Evolutionary conservation across 2,113 vertebrate genomes (phyloP).

Genomic region (Phainopepla nitens): DNA sequence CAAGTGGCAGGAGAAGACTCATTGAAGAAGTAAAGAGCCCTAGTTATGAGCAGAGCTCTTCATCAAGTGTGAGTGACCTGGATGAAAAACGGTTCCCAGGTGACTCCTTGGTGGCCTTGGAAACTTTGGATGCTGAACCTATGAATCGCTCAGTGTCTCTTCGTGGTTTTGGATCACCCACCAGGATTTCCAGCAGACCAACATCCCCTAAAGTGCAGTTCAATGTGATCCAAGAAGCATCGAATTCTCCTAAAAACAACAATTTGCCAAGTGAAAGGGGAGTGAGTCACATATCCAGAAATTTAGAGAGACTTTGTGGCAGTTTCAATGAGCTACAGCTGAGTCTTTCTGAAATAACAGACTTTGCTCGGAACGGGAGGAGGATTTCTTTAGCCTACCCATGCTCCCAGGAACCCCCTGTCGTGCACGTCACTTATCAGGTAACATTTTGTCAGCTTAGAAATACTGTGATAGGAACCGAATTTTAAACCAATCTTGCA

Average conservation of each 20-base stretch:
- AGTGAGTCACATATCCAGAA: slow-evolving; percentile 75
- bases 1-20: slow-evolving; percentile 74
- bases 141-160: slow-evolving; percentile 71
- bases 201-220: slow-evolving; percentile 72
- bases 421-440: slow-evolving; percentile 84
- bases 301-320: slow-evolving; percentile 82
- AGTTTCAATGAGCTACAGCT: slow-evolving; percentile 82
- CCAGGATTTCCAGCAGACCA: slow-evolving; percentile 72
- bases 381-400: slow-evolving; percentile 76
- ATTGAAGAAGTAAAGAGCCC: slow-evolving; percentile 79
- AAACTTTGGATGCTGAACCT: slow-evolving; percentile 79
- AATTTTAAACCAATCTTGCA: neutral
- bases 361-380: slow-evolving; percentile 80
- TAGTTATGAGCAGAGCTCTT: slow-evolving; percentile 74
- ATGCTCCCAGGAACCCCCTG: slow-evolving; percentile 75
- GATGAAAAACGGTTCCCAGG: slow-evolving; percentile 70
- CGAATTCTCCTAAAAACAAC: slow-evolving; percentile 67
- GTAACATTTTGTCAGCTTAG: slow-evolving; percentile 64
- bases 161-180: slow-evolving; percentile 63
- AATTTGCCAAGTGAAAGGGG: slow-evolving; percentile 64
- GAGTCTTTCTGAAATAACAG: slow-evolving; percentile 79
- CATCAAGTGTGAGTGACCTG: slow-evolving; percentile 75
- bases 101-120: slow-evolving; percentile 67
- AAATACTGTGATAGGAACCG: neutral
- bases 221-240: slow-evolving; percentile 37